A percentile compares a stretch with the other conserved stretches of the same genome.
These are phyloP conservation scores for Scytalopus superciliaris DNA, from an alignment of 2,113 vertebrate species.

Conservation along the genomic window DNA sequence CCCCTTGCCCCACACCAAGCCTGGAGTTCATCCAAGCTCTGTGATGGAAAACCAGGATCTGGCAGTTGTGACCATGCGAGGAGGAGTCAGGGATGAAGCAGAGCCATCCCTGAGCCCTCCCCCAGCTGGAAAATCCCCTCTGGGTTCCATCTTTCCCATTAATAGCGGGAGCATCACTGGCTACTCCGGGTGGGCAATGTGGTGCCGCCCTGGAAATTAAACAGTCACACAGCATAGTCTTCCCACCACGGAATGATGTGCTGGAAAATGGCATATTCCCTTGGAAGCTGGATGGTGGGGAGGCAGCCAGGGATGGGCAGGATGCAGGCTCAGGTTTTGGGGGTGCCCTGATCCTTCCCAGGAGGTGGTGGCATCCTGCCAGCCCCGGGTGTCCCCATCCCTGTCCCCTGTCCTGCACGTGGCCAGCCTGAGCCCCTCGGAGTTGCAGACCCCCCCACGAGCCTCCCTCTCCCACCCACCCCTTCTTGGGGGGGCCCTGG, in stretches of 20 bases:
- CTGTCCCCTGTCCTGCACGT: accelerated
- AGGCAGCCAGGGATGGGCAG: not conserved
- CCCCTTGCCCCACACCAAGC: accelerated
- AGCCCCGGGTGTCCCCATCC: not conserved
- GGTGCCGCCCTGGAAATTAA: not conserved
- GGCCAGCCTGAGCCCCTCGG: accelerated
- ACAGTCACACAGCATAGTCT: conserved; percentile 21
- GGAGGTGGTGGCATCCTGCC: not conserved
- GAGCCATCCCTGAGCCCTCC: not conserved
- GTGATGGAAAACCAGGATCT: accelerated
- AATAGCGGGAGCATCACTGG: not conserved
- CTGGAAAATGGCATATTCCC: not conserved
- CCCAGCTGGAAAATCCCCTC: not conserved
- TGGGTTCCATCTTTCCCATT: not conserved
- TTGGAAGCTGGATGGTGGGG: not conserved
- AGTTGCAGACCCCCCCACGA: accelerated
- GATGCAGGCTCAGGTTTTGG: accelerated
- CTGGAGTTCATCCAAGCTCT: not conserved
- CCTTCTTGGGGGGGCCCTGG: accelerated
- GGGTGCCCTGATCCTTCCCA: not conserved
- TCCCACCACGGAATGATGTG: conserved; percentile 20
- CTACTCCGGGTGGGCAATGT: accelerated
- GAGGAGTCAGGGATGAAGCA: not conserved
- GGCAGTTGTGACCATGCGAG: accelerated
- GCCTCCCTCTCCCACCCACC: not conserved